Evolutionary conservation across 2,797 vertebrate genomes (phyloP).

Genomic region (Platalea minor): DNA sequence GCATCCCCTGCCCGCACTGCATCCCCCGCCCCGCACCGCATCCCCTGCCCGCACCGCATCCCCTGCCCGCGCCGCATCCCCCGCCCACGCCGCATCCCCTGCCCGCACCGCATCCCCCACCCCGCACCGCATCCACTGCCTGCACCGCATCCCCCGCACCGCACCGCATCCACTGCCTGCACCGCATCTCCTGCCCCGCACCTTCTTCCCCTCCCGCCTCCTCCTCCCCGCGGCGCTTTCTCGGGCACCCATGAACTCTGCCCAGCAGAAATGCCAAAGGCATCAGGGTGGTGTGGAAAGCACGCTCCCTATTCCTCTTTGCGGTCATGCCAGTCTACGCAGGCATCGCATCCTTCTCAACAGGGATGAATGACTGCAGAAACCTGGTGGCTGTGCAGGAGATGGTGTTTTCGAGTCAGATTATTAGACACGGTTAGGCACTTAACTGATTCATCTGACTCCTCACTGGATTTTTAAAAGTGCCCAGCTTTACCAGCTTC

Average conservation of each 20-base stretch:
- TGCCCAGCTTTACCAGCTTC: background rate
- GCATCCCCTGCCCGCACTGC: too few relatives aligned
- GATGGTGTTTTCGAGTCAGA: background rate
- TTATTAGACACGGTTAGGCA: background rate
- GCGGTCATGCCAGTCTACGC: accelerated
- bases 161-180: background rate
- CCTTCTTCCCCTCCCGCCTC: background rate
- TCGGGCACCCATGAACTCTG: background rate
- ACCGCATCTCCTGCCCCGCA: background rate
- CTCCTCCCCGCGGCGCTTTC: accelerated
- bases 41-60: background rate
- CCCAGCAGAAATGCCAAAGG: background rate
- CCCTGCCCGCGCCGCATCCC: too few relatives aligned
- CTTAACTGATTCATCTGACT: too few relatives aligned
- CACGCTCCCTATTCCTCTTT: accelerated
- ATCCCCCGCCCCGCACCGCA: background rate
- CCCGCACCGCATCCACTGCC: background rate
- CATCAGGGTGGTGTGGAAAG: background rate
- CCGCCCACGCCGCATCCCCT: too few relatives aligned
- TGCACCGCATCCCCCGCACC: background rate
- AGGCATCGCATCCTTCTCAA: background rate
- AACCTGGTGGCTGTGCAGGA: background rate
- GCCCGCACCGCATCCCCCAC: too few relatives aligned
- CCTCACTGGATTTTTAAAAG: background rate
- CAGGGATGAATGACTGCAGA: background rate